These are phyloP conservation scores for Mus spretus DNA, from an alignment of 2,797 vertebrate species.

Conservation along the genomic window DNA sequence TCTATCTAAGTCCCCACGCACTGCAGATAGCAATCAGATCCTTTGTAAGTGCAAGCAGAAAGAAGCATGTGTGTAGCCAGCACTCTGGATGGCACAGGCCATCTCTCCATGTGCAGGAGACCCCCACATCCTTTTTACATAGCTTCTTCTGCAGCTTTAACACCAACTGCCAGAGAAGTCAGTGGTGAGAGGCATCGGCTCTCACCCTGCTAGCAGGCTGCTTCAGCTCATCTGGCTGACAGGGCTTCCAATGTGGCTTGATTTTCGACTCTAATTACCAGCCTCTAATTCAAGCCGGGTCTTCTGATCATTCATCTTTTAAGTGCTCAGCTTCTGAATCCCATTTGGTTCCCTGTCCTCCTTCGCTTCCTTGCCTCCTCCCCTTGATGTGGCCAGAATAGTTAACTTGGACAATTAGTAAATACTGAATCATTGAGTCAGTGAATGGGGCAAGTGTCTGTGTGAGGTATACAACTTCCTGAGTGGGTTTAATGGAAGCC, in stretches of 20 bases:
- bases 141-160: neutral
- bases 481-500: conserved; percentile 87
- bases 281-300: conserved; percentile 72
- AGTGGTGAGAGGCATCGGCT: neutral
- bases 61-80: neutral
- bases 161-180: conserved; percentile 29
- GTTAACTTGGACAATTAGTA: conserved; percentile 84
- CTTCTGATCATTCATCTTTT: conserved; percentile 84
- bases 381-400: conserved; percentile 81
- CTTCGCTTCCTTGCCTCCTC: conserved; percentile 54
- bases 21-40: neutral
- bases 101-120: neutral
- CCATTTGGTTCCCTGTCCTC: conserved; percentile 73
- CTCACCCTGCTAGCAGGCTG: neutral
- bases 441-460: conserved; percentile 82
- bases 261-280: conserved; percentile 80
- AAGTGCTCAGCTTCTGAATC: conserved; percentile 80
- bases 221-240: conserved; percentile 64
- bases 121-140: too few relatives aligned
- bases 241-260: conserved; percentile 57
- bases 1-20: fast-evolving
- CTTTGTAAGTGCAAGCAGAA: neutral
- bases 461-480: conserved; percentile 86
- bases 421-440: conserved; percentile 85
- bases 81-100: neutral